These are phyloP conservation scores for Palythoa caribaeorum DNA, from an alignment of 92 coral and sea anemone genomes.

Conservation along the genomic window DNA sequence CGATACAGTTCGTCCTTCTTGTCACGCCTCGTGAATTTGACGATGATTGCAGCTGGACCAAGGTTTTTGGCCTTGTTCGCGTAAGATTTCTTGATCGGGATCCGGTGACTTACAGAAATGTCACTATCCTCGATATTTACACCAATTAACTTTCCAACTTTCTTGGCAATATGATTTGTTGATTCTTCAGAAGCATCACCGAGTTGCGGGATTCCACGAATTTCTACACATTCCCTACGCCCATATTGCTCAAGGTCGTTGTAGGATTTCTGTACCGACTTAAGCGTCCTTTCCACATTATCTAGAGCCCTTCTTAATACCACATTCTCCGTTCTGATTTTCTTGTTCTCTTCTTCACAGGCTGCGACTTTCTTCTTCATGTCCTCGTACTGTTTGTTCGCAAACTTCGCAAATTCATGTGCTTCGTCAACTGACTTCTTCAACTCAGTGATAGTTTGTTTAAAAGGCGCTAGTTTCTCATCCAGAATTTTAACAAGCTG, in stretches of 20 bases:
- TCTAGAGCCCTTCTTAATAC: neutral
- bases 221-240: neutral
- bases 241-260: slow-evolving; percentile 2
- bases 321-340: neutral
- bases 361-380: neutral
- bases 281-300: neutral
- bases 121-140: neutral
- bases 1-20: slow-evolving; percentile 28
- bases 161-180: neutral
- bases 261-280: neutral
- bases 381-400: neutral
- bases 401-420: neutral
- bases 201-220: neutral
- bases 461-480: neutral
- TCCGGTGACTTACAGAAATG: neutral
- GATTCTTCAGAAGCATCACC: neutral
- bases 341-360: neutral
- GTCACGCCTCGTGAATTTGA: slow-evolving; percentile 60
- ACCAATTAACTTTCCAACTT: neutral
- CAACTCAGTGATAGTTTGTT: neutral
- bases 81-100: neutral
- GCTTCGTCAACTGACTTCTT: slow-evolving; percentile 1
- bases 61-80: slow-evolving; percentile 24
- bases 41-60: slow-evolving; percentile 57
- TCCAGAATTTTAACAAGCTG: neutral